These are phyloP conservation scores for Melanotaenia parkinsoni DNA, from an alignment of 2,797 vertebrate species.

Conservation along the genomic window DNA sequence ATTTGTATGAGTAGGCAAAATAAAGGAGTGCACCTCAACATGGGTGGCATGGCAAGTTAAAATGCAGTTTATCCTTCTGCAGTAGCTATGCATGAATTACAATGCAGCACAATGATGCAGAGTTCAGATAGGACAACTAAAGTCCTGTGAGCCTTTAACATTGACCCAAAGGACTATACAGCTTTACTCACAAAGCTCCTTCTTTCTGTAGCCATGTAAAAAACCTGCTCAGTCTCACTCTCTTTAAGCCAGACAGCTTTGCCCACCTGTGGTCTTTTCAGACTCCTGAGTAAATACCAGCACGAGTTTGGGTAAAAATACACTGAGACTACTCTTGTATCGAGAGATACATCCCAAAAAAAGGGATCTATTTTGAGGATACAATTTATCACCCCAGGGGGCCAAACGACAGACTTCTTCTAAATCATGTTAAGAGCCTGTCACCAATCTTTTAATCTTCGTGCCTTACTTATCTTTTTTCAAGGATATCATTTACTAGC, in stretches of 20 bases:
- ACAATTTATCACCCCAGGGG: conserved; percentile 39
- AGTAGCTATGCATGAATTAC: conserved; percentile 49
- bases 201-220: conserved; percentile 61
- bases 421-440: conserved; percentile 29
- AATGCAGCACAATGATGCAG: conserved; percentile 20
- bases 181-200: conserved; percentile 67
- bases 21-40: conserved; percentile 45
- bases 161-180: conserved; percentile 29
- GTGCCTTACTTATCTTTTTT: conserved; percentile 48
- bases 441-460: conserved; percentile 37
- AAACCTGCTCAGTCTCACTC: conserved; percentile 63
- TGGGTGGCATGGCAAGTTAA: conserved; percentile 63
- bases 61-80: conserved; percentile 55
- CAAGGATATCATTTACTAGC: conserved; percentile 59
- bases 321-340: conserved; percentile 62
- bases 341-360: conserved; percentile 43
- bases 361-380: conserved; percentile 50
- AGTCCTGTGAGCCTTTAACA: conserved; percentile 33
- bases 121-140: conserved; percentile 30
- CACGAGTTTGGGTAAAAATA: conserved; percentile 67
- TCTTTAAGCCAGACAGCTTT: conserved; percentile 71
- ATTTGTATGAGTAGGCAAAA: conserved; percentile 48
- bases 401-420: conserved; percentile 32
- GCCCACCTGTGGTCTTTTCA: conserved; percentile 80
- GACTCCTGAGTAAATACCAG: conserved; percentile 83